These are phyloP conservation scores for Tenthredo amoena DNA, from an alignment of 2,888 invertebrate species.

Conservation along the genomic window DNA sequence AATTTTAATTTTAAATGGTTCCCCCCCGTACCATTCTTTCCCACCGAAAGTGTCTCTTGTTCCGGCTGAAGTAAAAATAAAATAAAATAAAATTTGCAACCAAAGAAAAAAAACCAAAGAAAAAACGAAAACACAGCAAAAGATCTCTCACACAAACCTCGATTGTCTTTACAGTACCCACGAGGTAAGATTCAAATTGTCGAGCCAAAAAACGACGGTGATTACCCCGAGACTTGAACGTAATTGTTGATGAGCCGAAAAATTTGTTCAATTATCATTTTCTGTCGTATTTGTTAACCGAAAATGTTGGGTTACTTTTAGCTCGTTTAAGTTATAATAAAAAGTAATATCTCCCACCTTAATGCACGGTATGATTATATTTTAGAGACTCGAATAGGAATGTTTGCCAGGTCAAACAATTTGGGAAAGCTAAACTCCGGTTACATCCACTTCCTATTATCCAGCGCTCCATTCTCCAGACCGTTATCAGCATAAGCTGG, in stretches of 20 bases:
- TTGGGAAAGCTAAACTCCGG: conserved; percentile 26
- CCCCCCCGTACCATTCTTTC: conserved; percentile 19
- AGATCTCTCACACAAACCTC: not conserved
- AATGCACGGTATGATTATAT: not conserved
- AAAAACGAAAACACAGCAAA: not conserved
- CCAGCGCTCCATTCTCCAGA: conserved; percentile 17
- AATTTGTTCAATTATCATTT: conserved; percentile 21
- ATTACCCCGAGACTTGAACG: not conserved
- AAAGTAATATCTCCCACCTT: not conserved
- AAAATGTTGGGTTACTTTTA: not conserved
- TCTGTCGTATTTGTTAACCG: not conserved
- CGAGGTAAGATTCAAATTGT: conserved; percentile 29
- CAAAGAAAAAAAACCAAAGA: not conserved
- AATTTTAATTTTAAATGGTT: conserved; percentile 47
- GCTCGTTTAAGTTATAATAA: not conserved
- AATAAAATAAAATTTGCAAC: not conserved
- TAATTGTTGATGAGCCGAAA: not conserved
- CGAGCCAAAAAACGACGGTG: conserved; percentile 13
- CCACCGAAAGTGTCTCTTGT: conserved; percentile 14
- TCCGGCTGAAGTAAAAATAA: not conserved
- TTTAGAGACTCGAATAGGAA: not conserved
- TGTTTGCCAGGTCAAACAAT: conserved; percentile 34
- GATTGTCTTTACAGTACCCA: too few relatives aligned
- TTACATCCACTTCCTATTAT: conserved; percentile 1
- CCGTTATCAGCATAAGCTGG: conserved; percentile 32